Evolutionary conservation across 1,140 invertebrate species (phyloP).

Genomic region (Heliconius hewitsoni): DNA sequence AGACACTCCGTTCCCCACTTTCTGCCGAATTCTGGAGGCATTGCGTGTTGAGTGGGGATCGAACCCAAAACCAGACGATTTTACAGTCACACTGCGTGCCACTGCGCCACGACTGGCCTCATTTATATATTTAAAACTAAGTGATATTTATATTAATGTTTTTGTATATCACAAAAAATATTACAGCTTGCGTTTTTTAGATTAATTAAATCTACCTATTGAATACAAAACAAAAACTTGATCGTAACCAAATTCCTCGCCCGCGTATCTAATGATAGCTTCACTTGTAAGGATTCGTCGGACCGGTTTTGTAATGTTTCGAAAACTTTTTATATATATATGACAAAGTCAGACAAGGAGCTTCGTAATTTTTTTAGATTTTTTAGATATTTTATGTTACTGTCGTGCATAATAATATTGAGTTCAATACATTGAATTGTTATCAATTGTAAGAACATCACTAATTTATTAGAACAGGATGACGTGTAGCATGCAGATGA

Average conservation of each 20-base stretch:
- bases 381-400: background rate
- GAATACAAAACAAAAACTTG: background rate
- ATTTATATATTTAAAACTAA: background rate
- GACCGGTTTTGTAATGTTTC: constrained; percentile 1
- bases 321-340: background rate
- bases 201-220: background rate
- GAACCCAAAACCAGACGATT: too few relatives aligned
- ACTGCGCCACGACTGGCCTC: too few relatives aligned
- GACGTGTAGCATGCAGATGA: background rate
- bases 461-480: background rate
- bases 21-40: too few relatives aligned
- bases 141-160: background rate
- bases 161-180: background rate
- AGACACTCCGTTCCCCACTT: too few relatives aligned
- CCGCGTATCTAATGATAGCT: background rate
- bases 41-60: too few relatives aligned
- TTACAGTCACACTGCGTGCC: too few relatives aligned
- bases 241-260: background rate
- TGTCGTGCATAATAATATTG: background rate
- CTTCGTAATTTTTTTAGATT: background rate
- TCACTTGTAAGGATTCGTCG: constrained; percentile 9
- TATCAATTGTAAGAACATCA: background rate
- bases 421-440: background rate
- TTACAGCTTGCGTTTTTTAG: background rate
- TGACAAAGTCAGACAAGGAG: background rate